Evolutionary conservation across 2,888 invertebrate genomes (phyloP).

Genomic region (Cheilosia vernalis): DNA sequence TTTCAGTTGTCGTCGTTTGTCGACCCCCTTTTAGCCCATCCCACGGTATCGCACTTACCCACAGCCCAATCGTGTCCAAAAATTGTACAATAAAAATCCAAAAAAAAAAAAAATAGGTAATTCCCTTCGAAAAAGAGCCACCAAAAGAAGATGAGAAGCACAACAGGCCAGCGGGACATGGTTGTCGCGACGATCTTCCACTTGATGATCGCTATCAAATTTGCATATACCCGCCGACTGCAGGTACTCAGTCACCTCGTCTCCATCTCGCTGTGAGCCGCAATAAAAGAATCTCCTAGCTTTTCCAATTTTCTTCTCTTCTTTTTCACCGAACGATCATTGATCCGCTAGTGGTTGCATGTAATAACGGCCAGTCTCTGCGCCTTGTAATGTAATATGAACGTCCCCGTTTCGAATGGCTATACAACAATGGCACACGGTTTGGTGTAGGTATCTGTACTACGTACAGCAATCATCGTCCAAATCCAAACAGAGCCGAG

Average conservation of each 20-base stretch:
- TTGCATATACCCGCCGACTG: conserved; percentile 51
- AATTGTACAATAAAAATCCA: conserved; percentile 15
- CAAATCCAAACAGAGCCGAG: conserved; percentile 57
- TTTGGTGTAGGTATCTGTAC: conserved; percentile 8
- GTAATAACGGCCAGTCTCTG: conserved; percentile 51
- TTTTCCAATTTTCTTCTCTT: conserved; percentile 41
- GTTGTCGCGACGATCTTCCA: conserved; percentile 58
- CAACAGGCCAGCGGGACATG: conserved; percentile 1
- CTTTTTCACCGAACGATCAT: conserved; percentile 28
- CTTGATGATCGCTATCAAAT: conserved; percentile 69
- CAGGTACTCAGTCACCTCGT: conserved; percentile 56
- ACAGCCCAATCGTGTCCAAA: conserved; percentile 25
- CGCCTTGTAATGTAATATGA: conserved; percentile 67
- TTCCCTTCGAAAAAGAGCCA: conserved; percentile 7
- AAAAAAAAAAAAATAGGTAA: conserved; percentile 25
- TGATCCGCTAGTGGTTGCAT: conserved; percentile 47
- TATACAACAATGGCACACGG: conserved; percentile 57
- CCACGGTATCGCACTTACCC: conserved; percentile 37
- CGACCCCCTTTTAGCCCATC: conserved; percentile 36
- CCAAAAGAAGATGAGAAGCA: conserved; percentile 21
- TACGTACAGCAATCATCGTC: conserved; percentile 53
- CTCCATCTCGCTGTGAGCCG: conserved; percentile 21
- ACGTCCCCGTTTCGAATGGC: conserved; percentile 67
- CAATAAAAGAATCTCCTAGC: conserved; percentile 46
- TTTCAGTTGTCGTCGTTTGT: conserved; percentile 32